Percentiles rank a stretch among this genome's conserved stretches.
These are phyloP conservation scores for Cybosia mesomella DNA, from an alignment of 2,888 invertebrate genomes.

Conservation along the genomic window DNA sequence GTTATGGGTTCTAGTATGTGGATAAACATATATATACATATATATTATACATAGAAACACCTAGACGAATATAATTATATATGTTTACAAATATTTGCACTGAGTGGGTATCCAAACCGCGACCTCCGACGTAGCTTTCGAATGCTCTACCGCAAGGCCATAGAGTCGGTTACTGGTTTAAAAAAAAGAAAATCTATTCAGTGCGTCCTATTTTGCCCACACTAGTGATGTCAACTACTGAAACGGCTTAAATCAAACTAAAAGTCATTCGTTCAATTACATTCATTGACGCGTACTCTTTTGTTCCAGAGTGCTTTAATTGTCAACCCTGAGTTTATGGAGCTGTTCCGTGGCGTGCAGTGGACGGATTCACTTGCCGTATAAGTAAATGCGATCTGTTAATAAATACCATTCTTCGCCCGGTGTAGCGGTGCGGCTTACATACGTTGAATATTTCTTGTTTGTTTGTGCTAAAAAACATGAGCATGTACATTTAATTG, in stretches of 20 bases:
- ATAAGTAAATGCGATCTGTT: slow-evolving; percentile 71
- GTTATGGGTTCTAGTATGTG: no score
- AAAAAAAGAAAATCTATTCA: not conserved
- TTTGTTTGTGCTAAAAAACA: not conserved
- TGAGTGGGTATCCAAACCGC: not conserved
- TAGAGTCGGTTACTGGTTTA: no score
- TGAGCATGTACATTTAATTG: no score
- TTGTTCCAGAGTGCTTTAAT: slow-evolving; percentile 2
- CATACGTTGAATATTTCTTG: slow-evolving; percentile 45
- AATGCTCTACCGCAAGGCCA: no score
- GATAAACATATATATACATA: no score
- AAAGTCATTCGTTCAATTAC: not conserved
- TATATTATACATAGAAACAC: no score
- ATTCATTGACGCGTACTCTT: not conserved
- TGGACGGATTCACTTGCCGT: slow-evolving; percentile 66
- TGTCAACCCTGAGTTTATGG: slow-evolving; percentile 57
- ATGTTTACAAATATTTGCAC: no score
- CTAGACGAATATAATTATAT: no score
- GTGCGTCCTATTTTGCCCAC: not conserved
- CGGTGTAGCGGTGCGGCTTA: slow-evolving; percentile 46
- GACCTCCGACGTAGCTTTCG: no score
- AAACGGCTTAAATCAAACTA: not conserved
- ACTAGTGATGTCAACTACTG: not conserved
- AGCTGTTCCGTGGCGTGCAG: slow-evolving; percentile 66
- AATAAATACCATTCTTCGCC: slow-evolving; percentile 69